Conservation (phyloP, 1,140 invertebrate genomes). For the Apis mellifera region DNA sequence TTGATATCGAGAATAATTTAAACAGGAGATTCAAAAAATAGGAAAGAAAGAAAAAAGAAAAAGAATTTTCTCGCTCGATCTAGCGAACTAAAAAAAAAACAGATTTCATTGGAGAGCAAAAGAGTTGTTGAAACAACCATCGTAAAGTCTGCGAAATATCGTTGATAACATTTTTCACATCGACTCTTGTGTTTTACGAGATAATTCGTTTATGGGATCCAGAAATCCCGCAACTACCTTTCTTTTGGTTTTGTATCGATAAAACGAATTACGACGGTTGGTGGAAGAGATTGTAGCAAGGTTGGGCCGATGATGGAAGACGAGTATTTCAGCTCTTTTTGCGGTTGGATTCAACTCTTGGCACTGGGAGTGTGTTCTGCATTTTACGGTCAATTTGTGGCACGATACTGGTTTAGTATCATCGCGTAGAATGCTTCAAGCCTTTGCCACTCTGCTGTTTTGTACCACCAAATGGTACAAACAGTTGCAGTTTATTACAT, state of each 20-base stretch:
- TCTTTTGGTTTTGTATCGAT: constrained; percentile 25
- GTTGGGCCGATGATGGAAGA: neutral
- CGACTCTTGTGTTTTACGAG: constrained; percentile 40
- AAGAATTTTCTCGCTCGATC: neutral
- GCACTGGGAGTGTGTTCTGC: neutral
- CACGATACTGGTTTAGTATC: neutral
- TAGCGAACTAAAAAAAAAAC: neutral
- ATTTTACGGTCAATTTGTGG: constrained; percentile 18
- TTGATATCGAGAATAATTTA: neutral
- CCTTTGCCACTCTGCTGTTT: neutral
- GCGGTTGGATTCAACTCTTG: constrained; percentile 1
- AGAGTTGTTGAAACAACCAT: neutral
- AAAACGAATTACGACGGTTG: constrained; percentile 30
- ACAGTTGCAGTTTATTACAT: constrained; percentile 15
- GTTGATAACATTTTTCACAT: neutral
- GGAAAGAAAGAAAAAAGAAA: neutral
- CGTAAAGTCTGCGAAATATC: constrained; percentile 26
- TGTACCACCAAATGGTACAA: neutral
- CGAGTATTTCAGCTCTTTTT: neutral
- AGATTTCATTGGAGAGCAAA: neutral
- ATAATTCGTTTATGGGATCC: constrained; percentile 33
- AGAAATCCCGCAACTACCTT: neutral
- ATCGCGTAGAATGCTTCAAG: neutral
- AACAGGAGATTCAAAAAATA: neutral
- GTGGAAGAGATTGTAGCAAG: neutral